A percentile compares a stretch with the other conserved stretches of the same genome.
Conservation (phyloP, 2,888 invertebrate genomes). For the Leucozona laternaria region DNA sequence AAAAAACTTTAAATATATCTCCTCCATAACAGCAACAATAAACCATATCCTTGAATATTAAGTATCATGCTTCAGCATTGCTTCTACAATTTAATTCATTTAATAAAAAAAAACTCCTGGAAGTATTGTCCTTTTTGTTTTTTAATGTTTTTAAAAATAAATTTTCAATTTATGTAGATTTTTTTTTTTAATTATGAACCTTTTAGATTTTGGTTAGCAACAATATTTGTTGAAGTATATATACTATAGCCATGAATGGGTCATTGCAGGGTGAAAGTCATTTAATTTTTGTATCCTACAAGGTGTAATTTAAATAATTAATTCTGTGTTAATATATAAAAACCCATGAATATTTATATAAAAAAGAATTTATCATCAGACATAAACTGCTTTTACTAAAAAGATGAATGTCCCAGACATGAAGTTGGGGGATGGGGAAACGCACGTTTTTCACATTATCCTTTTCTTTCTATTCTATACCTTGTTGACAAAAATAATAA, state of each 20-base stretch:
- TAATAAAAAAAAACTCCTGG: too few relatives aligned
- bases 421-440: background rate
- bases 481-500: conserved; percentile 8
- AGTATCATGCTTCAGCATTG: too few relatives aligned
- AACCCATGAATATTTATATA: conserved; percentile 25
- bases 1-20: too few relatives aligned
- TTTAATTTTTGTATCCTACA: conserved; percentile 1
- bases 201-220: background rate
- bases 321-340: background rate
- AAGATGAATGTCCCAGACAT: background rate
- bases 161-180: background rate
- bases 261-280: conserved; percentile 1
- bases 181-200: background rate
- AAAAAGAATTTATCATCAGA: background rate
- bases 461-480: background rate
- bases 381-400: background rate
- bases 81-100: too few relatives aligned
- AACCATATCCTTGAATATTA: too few relatives aligned
- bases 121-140: too few relatives aligned
- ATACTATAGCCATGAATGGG: background rate
- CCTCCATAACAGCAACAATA: too few relatives aligned
- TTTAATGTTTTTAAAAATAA: conserved; percentile 1
- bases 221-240: background rate
- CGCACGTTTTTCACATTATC: conserved; percentile 22
- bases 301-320: conserved; percentile 5